These are phyloP conservation scores for Melinaea menophilus DNA, from an alignment of 2,888 invertebrate species.

Conservation along the genomic window DNA sequence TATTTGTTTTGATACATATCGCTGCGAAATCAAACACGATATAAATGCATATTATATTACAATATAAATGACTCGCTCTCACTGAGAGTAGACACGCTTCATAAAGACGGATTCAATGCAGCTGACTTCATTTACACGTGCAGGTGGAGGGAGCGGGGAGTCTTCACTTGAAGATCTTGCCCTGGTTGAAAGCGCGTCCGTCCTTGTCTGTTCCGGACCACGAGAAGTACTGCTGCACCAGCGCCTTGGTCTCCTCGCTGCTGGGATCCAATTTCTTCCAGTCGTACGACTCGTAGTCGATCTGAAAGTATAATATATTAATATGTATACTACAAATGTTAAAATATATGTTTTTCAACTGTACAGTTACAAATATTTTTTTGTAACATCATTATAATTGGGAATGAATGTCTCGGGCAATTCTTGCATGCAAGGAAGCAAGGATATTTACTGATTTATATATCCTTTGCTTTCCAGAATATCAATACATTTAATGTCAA, in stretches of 20 bases:
- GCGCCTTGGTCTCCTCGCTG: slow-evolving; percentile 87
- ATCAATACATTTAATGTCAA: background rate
- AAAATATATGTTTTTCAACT: too few relatives aligned
- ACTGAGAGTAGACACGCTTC: too few relatives aligned
- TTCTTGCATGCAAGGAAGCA: background rate
- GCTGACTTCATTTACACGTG: too few relatives aligned
- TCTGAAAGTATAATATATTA: slow-evolving; percentile 37
- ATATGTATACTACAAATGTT: background rate
- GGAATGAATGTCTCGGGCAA: background rate
- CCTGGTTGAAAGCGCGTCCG: slow-evolving; percentile 97
- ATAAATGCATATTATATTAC: slow-evolving; percentile 50
- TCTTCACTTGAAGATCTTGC: slow-evolving; percentile 97
- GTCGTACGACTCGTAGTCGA: slow-evolving; percentile 96
- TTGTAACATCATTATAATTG: too few relatives aligned
- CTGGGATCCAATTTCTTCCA: slow-evolving; percentile 96
- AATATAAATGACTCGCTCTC: slow-evolving; percentile 28
- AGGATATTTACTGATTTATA: background rate
- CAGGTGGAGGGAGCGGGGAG: slow-evolving; percentile 2
- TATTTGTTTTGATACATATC: slow-evolving; percentile 41
- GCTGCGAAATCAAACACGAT: slow-evolving; percentile 36
- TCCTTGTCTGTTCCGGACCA: slow-evolving; percentile 92
- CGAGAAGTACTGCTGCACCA: slow-evolving; percentile 93
- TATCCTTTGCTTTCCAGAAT: too few relatives aligned
- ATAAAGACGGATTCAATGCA: too few relatives aligned
- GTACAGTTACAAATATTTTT: too few relatives aligned